Evolutionary conservation across 2,113 vertebrate genomes (phyloP).

Genomic region (Polypterus senegalus): DNA sequence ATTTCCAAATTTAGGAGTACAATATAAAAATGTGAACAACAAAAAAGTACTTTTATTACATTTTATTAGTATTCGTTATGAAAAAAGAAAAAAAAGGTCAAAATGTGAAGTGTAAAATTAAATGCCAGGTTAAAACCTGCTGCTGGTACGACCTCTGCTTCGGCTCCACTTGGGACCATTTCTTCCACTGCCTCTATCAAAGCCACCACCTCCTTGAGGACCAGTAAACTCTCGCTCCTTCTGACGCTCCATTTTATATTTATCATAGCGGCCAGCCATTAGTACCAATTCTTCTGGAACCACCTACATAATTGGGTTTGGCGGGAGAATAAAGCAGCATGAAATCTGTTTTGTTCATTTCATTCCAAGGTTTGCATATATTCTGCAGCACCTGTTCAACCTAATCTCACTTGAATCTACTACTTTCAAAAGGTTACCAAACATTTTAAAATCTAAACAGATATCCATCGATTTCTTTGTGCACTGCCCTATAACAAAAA

Average conservation of each 20-base stretch:
- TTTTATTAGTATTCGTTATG: background rate
- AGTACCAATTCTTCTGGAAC: conserved; percentile 66
- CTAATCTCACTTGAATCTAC: too few relatives aligned
- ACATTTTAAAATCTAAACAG: too few relatives aligned
- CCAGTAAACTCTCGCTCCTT: conserved; percentile 41
- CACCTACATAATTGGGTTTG: conserved; percentile 37
- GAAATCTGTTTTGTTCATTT: too few relatives aligned
- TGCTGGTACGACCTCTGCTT: conserved; percentile 15
- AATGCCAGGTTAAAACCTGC: conserved; percentile 30
- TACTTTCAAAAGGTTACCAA: too few relatives aligned
- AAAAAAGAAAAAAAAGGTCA: background rate
- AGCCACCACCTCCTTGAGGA: conserved; percentile 22
- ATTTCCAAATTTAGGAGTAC: background rate
- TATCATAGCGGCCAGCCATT: conserved; percentile 79
- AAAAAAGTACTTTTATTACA: conserved; percentile 19
- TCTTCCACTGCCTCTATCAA: conserved; percentile 16
- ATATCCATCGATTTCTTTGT: too few relatives aligned
- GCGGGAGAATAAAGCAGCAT: background rate
- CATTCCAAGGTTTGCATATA: too few relatives aligned
- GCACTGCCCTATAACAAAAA: too few relatives aligned
- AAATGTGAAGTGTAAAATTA: background rate
- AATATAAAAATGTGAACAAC: conserved; percentile 13
- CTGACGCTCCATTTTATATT: conserved; percentile 51
- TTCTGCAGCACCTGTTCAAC: too few relatives aligned
- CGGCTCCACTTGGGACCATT: conserved; percentile 16